Evolutionary conservation across 2,797 vertebrate species (phyloP), one percentile per base, ranked within the genome.

Genomic region (Parauchenoglanis ngamensis): DNA sequence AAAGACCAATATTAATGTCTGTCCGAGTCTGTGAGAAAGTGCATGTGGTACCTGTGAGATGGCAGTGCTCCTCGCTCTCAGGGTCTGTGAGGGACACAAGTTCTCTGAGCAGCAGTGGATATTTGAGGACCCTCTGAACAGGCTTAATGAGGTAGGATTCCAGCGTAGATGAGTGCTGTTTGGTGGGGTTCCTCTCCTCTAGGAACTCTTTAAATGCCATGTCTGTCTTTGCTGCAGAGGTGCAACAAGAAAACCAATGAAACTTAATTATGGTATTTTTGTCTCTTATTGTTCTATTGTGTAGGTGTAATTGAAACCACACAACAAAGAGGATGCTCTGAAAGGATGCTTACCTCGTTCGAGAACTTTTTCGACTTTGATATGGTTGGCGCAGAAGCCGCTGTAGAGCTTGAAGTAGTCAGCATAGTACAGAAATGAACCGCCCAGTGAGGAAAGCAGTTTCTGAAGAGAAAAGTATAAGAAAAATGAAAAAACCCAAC

Each of bases 331-430:
- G 56, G 17, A 35, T n/a, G 67, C 52, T 31, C 23, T 57, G 56
- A 70, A 70, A 35, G 54, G 63, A 56, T 8, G 28, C 65, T 93
- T 94, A 98, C 98, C 98, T 97, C 96, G 95, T 91, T 98, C 97
- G 28, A 99, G 96, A 92, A 99, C 97, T 90, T 98, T 98, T 94
- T 99, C 98, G 78, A 98, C 98, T 92, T 99, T 99, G 91, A 96
- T 97, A 91, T 99, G 98, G 88, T 98, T 99, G 31, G 98, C 97
- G 86, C 98, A 99, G 92, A 99, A 99, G 76, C 97, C 98, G 52
- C 98, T 98, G 94, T 99, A 99, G 75, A 99, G 96, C 89, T 99
- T 99, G 90, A 99, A 99, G 92, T 98, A 98, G 92, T 99, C 98
- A 7, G 98, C 98, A 0, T 99, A 99, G 92, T 98, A 97, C 2